Percentiles rank a stretch among this genome's conserved stretches.
Conservation (phyloP, 2,113 vertebrate genomes). For the Gulo gulo region DNA sequence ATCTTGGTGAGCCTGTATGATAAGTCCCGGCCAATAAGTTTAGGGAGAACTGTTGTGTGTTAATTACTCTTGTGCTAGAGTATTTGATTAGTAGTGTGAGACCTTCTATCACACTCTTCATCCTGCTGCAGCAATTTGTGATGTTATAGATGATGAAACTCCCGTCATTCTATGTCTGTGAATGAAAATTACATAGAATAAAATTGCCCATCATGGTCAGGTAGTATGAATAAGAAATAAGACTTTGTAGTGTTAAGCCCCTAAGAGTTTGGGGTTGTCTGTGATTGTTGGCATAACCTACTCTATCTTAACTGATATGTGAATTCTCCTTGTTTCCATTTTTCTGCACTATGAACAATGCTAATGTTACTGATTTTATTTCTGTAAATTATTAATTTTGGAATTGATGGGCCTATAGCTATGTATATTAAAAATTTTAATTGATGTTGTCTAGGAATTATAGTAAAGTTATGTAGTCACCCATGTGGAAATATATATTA, state of each 20-base stretch:
- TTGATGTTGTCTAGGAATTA: background rate
- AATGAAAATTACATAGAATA: background rate
- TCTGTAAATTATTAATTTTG: constrained; percentile 8
- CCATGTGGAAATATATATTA: background rate
- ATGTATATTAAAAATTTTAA: background rate
- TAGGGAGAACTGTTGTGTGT: background rate
- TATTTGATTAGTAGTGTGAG: background rate
- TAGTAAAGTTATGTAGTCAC: background rate
- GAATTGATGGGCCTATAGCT: background rate
- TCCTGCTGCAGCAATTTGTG: background rate
- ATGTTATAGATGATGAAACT: background rate
- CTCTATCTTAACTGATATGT: background rate
- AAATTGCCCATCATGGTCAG: background rate
- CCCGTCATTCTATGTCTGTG: background rate
- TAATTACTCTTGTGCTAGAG: background rate
- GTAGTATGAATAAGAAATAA: background rate
- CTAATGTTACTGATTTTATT: constrained; percentile 26
- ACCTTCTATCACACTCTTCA: background rate
- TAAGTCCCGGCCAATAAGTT: background rate
- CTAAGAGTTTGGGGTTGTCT: background rate
- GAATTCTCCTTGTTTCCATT: background rate
- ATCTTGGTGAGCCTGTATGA: background rate
- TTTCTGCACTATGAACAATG: background rate
- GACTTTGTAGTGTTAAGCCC: background rate
- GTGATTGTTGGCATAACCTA: background rate